Base-by-base conservation (phyloP, 2,113 vertebrate species). In the Ovis canadensis region DNA sequence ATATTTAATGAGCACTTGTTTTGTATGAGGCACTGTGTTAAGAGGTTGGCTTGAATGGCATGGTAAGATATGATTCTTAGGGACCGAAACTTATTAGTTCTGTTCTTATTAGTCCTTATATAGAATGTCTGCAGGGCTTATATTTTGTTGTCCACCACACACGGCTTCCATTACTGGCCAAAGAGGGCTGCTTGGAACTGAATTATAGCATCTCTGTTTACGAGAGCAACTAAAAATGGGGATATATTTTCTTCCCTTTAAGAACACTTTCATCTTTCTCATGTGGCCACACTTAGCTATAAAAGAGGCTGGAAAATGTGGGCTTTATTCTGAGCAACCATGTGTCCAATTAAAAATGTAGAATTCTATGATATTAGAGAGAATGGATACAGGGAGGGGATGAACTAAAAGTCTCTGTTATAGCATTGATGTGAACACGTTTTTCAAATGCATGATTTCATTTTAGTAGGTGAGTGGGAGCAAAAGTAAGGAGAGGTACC, bases 361-460 rank as follows among this genome's bases (percentile, higher is more conserved):
- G 5, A 40, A 96, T 94, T 94, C 27, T 12, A 7, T 77, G 40
- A 43, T 77, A 43, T 88, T 67, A 84, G 84, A 29, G 33, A 84
- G 15, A 74, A 78, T 40, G 7, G 12, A n/a, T 77, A 57, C 52
- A 29, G 52, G 12, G 45, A 15, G 55, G 23, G 1, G 17, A n/a
- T 86, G 45, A 90, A 87, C 16, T 90, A 89, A 19, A 48, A 81
- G 80, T 64, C 3, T 74, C 27, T 80, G 17, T 23, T 93, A 48
- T 14, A 71, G 71, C 33, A 62, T 93, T 84, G 45, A 40, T 45
- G 1, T 50, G 15, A 80, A 95, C 55, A 10, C 7, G 4, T 59
- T 77, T 87, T 98, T 94, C 21, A 62, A 95, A 91, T 7, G 45
- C 23, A 71, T 80, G 80, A 10, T 91, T 93, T 96, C 14, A 86